Evolutionary conservation across 2,797 vertebrate genomes (phyloP).

Genomic region (Huso huso): DNA sequence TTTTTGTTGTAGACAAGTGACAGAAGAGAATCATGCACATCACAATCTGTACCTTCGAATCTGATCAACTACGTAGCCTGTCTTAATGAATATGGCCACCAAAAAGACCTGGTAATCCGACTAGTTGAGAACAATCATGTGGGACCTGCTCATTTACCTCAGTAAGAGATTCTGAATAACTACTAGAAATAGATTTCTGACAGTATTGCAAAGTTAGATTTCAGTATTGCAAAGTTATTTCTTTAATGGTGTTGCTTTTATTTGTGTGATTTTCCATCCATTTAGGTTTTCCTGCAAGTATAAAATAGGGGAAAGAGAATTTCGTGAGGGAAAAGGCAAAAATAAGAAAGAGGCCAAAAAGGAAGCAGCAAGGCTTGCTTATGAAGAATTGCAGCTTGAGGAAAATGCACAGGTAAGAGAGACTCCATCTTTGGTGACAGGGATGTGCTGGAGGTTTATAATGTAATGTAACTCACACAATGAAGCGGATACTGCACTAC

Average conservation of each 20-base stretch:
- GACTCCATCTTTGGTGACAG: no score
- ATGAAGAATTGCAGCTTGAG: constrained; percentile 25
- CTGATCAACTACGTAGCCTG: constrained; percentile 40
- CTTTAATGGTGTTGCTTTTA: no score
- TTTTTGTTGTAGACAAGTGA: neutral
- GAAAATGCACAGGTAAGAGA: constrained; percentile 15
- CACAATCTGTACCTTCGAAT: neutral
- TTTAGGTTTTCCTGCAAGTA: constrained; percentile 28
- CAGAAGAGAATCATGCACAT: neutral
- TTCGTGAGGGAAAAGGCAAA: constrained; percentile 34
- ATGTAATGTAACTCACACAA: no score
- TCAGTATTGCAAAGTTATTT: no score
- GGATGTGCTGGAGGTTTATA: no score
- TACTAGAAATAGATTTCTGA: neutral
- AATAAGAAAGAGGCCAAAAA: constrained; percentile 50
- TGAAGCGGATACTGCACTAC: no score
- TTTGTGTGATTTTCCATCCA: neutral
- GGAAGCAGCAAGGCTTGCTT: constrained; percentile 44
- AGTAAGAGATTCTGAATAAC: constrained; percentile 34
- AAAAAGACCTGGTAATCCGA: neutral
- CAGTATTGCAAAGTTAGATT: no score
- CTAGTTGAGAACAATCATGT: constrained; percentile 11
- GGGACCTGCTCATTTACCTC: constrained; percentile 3
- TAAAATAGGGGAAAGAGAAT: constrained; percentile 36
- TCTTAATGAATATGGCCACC: constrained; percentile 53